Evolutionary conservation across 2,888 invertebrate species (phyloP), one percentile per base, ranked within the genome.

Genomic region (Diogma glabrata): DNA sequence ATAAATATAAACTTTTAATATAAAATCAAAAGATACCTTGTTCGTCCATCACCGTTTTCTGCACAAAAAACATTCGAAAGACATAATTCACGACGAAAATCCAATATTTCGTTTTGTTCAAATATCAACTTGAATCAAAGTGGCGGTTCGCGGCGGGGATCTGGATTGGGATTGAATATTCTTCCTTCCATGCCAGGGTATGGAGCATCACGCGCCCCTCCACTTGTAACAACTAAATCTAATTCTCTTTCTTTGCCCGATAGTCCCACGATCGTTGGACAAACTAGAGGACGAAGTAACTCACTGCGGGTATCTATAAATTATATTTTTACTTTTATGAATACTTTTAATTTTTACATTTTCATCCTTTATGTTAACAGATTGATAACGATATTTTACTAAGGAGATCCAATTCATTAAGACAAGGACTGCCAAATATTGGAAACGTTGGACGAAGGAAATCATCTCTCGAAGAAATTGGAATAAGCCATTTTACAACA

Each of bases 21-120:
- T 20, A 14, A 5, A n/a, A 30, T 30, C 8, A 14, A 30, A 75
- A 91, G 90, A 67, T 91, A 93, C 63, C 73, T 94, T 64, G 90
- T 95, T 33, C 80, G 93, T 10, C 95, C 95, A 1, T 93, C 92
- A 64, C 94, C 95, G 10, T 92, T 95, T 68, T 91, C 91, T 28
- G 92, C 92, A 20, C 91, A 92, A 71, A 92, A 92, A 72, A 92
- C 92, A 0, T 93, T 92, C 70, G 91, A 92, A 65, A 77, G 91
- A 2, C 92, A 92, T 72, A 92, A 91, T 69, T 90, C 89, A 55
- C 75, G 91, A 9, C 77, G 92, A 50, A 90, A 90, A 71, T 90
- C 90, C 50, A 91, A 91, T 72, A 90, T 91, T 61, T 90, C 89
- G 64, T 89, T 89, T 69, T 88, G 87, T 67, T 88, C 88, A 49